Conservation (phyloP, 2,797 vertebrate genomes). For the Gymnopithys bicolor region DNA sequence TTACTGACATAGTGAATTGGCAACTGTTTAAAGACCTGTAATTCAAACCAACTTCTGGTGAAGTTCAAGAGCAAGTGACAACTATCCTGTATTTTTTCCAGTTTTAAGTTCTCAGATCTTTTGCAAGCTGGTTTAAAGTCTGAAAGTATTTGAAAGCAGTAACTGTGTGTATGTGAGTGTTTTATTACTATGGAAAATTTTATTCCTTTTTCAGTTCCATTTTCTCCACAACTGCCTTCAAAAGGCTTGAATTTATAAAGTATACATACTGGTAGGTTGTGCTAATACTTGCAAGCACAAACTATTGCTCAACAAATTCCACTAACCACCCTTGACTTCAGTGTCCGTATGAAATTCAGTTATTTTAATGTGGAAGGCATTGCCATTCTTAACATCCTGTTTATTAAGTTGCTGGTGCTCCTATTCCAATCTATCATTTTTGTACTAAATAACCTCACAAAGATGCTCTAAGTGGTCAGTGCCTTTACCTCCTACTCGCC, state of each 20-base stretch:
- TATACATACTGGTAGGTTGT: neutral
- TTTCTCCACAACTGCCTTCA: neutral
- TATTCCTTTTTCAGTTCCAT: neutral
- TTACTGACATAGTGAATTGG: neutral
- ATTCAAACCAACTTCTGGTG: neutral
- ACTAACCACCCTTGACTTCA: neutral
- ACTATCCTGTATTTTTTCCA: neutral
- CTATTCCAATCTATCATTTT: neutral
- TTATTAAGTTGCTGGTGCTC: conserved; percentile 10
- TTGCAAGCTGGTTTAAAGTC: neutral
- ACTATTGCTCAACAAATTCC: neutral
- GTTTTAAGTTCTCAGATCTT: neutral
- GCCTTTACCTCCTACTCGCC: neutral
- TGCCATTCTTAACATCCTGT: neutral
- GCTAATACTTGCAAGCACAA: neutral
- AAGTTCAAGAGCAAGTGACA: neutral
- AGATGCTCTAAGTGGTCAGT: neutral
- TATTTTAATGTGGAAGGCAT: conserved; percentile 15
- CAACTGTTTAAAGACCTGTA: neutral
- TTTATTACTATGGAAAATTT: neutral
- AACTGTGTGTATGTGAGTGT: neutral
- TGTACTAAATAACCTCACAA: neutral
- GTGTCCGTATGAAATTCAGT: neutral
- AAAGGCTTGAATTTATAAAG: neutral
- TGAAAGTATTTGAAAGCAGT: neutral